These are phyloP conservation scores for Lagorchestes hirsutus DNA, from an alignment of 2,797 vertebrate species.

Conservation along the genomic window DNA sequence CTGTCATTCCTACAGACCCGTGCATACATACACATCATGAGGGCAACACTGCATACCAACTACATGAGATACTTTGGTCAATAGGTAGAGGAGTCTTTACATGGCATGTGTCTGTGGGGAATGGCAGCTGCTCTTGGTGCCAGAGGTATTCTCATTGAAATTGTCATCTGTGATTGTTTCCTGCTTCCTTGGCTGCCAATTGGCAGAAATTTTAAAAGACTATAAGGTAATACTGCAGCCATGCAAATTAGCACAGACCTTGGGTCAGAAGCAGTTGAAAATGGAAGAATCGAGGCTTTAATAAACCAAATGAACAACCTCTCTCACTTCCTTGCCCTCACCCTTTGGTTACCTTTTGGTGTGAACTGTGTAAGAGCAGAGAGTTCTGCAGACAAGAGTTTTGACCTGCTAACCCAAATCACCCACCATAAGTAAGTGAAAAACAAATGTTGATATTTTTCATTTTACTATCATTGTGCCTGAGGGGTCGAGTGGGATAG, in stretches of 20 bases:
- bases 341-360: neutral
- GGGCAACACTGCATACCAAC: neutral
- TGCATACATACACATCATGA: neutral
- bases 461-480: neutral
- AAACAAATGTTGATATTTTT: neutral
- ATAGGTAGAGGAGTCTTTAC: neutral
- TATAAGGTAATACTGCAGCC: neutral
- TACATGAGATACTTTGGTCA: neutral
- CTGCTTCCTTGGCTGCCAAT: neutral
- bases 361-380: neutral
- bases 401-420: neutral
- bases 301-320: neutral
- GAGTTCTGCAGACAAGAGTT: neutral
- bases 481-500: neutral
- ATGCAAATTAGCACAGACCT: neutral
- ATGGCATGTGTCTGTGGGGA: neutral
- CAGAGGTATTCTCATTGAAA: neutral
- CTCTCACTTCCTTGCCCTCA: neutral
- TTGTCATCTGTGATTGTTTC: neutral
- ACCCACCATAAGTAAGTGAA: neutral
- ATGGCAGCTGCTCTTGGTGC: neutral
- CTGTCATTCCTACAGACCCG: constrained; percentile 33
- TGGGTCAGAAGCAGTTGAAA: neutral
- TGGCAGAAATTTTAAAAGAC: neutral
- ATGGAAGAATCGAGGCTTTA: neutral